phyloP scores from a whole-genome alignment of 2,888 invertebrate genomes.

The Chydorus sphaericus region DNA sequence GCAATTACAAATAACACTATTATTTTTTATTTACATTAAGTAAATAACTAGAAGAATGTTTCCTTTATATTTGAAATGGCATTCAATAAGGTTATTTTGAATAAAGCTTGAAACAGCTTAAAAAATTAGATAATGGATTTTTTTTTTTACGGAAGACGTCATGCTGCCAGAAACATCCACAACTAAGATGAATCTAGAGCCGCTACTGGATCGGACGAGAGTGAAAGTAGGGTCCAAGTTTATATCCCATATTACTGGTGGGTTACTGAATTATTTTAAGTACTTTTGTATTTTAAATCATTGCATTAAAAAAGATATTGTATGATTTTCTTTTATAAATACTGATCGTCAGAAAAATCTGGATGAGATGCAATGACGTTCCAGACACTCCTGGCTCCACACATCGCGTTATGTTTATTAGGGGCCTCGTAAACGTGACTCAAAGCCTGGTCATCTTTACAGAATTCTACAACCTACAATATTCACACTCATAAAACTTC shows the following conservation, averaged over 20 bases:
- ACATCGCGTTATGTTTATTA: background rate
- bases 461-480: background rate
- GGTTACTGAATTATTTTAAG: background rate
- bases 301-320: background rate
- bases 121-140: no score
- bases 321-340: background rate
- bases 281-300: background rate
- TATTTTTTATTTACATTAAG: no score
- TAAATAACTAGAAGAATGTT: no score
- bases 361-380: background rate
- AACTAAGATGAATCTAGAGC: background rate
- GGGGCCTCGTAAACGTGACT: background rate
- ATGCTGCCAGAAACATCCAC: background rate
- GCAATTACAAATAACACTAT: no score
- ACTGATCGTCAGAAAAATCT: background rate
- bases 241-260: background rate
- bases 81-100: no score
- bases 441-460: background rate
- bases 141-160: background rate
- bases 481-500: no score
- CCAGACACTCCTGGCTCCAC: background rate
- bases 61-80: no score
- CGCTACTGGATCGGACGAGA: background rate
- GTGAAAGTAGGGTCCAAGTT: background rate
- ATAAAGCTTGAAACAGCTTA: no score